Evolutionary conservation across 2,888 invertebrate species (phyloP).

Genomic region (Sesamia inferens): DNA sequence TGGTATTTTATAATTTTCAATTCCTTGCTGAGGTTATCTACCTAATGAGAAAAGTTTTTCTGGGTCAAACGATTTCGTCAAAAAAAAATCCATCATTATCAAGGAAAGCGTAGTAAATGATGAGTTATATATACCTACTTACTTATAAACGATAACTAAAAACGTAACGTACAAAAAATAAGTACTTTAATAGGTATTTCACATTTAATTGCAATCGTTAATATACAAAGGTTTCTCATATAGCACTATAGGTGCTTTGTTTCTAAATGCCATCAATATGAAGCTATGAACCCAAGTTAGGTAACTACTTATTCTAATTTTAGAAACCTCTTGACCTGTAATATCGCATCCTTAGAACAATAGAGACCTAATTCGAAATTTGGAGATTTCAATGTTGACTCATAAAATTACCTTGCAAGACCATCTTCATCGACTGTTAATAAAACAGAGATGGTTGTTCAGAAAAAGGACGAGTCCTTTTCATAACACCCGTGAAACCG

Average conservation of each 20-base stretch:
- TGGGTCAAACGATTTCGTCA: neutral
- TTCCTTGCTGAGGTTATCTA: neutral
- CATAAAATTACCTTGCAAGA: too few relatives aligned
- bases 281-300: neutral
- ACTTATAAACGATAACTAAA: neutral
- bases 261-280: slow-evolving; percentile 1
- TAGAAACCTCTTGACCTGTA: too few relatives aligned
- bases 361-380: too few relatives aligned
- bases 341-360: too few relatives aligned
- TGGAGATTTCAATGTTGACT: too few relatives aligned
- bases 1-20: neutral
- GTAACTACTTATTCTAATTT: too few relatives aligned
- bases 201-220: too few relatives aligned
- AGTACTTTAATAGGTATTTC: too few relatives aligned
- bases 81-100: neutral
- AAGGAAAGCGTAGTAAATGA: neutral
- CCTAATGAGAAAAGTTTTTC: neutral
- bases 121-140: neutral
- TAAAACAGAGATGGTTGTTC: too few relatives aligned
- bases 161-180: neutral
- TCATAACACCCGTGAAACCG: too few relatives aligned
- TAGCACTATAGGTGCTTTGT: slow-evolving; percentile 10
- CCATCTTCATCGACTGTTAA: too few relatives aligned
- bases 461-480: too few relatives aligned
- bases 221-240: neutral